Base-by-base conservation (phyloP, 2,113 vertebrate species). In the Colossoma macropomum region DNA sequence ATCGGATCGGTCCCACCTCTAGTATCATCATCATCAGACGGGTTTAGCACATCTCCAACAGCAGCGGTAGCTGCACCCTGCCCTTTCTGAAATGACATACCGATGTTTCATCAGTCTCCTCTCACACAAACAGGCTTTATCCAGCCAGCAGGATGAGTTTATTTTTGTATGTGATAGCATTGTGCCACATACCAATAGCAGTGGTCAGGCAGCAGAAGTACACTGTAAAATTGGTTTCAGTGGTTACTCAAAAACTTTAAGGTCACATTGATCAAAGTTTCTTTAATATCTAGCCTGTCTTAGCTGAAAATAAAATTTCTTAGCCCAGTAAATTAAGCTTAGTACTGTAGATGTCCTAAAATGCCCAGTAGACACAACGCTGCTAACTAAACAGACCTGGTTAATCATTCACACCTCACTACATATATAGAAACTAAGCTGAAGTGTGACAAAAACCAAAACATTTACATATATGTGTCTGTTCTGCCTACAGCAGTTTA, bases 91-190 rank as follows among this genome's bases (percentile, higher is more conserved):
- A 75, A 85, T 76, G 76, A 30, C 74, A 73, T 81, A 72, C 75
- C 80, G 75, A 54, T 30, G 48, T 77, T 87, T 88, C 86, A 85
- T 74, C 86, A 85, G 59, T 50, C 71, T 86, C 79, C 82, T 81
- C 86, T 77, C 87, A 87, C 86, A 38, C 66, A 72, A 84, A 25
- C 81, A 88, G 75, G 73, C 80, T 41, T 63, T 77, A 50, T 48
- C 79, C 52, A 63, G 76, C n/a, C 28, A 50, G 59, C 62, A 32
- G 25, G 71, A 6, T 27, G 30, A 73, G 75, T 82, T 77, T 90
- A 88, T 90, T 90, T 88, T 80, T 82, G 85, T 38, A 75, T 30
- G 63, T 82, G 48, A 81, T 75, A 80, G 45, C 65, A 82, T 30
- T 54, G 41, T 75, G 80, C 68, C 74, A 78, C 50, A 28, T 80